phyloP scores from a whole-genome alignment of 2,113 vertebrate species.

The Aleadryas rufinucha region DNA sequence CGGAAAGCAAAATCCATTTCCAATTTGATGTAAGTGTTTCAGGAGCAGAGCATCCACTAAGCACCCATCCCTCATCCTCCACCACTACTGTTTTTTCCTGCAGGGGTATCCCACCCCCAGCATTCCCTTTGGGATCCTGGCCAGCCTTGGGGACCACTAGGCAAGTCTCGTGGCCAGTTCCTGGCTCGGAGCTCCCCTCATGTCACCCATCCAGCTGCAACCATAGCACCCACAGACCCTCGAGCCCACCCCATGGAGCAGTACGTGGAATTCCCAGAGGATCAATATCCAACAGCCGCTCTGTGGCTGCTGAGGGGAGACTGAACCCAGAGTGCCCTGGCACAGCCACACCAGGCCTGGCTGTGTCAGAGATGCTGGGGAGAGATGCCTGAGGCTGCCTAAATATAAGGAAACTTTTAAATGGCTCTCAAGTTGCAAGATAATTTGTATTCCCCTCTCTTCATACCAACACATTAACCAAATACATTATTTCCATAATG shows the following conservation, averaged over 20 bases:
- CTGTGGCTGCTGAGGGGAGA: rapidly evolving
- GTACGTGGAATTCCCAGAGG: rapidly evolving
- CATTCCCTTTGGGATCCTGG: background rate
- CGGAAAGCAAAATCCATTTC: background rate
- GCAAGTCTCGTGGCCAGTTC: background rate
- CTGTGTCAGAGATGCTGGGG: background rate
- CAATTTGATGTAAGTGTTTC: background rate
- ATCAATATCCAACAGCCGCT: rapidly evolving
- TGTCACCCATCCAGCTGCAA: rapidly evolving
- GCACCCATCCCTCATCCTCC: background rate
- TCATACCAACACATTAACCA: slow-evolving; percentile 58
- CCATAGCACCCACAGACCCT: background rate
- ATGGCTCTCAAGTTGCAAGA: slow-evolving; percentile 33
- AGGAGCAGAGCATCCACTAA: background rate
- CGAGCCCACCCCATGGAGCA: background rate
- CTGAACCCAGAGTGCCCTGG: rapidly evolving
- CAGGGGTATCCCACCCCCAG: background rate
- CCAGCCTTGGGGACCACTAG: background rate
- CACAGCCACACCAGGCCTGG: background rate
- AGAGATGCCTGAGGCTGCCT: background rate
- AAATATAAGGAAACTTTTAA: background rate
- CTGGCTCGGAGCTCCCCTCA: rapidly evolving
- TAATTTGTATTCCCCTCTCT: slow-evolving; percentile 62
- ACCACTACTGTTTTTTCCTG: rapidly evolving
- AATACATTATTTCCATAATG: slow-evolving; percentile 64